Evolutionary conservation across 64 coral and sea anemone species (phyloP), one percentile per base, ranked within the genome.

Genomic region (Catalaphyllia jardinei): DNA sequence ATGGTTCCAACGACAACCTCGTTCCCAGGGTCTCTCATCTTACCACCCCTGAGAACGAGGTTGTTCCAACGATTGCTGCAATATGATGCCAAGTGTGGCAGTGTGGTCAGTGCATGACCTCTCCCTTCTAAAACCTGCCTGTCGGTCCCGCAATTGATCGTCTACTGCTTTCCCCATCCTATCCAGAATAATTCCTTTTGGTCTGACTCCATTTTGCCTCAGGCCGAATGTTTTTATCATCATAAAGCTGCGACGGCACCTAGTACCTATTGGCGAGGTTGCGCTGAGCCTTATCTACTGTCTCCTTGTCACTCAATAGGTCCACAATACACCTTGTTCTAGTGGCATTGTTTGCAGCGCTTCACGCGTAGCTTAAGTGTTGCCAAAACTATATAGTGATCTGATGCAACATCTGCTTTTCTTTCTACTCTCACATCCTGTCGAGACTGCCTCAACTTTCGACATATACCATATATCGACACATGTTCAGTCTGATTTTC

Each of bases 401-500:
- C 42, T 74, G 50, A 59, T 73, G 69, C 7, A 51, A 16, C 72
- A 52, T 79, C 33, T 50, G 75, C 75, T 78, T 61, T 28, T 67
- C 61, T 52, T 62, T 69, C 79, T 8, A 69, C 64, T 82, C 88
- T 74, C 22, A 90, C 77, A 46, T 90, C 88, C 57, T 39, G 60
- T 63, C 74, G 13, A 49, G 67, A 90, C 33, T 29, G 79, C 80
- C 78, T 83, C 27, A 90, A 90, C 2, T 25, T 27, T 29, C 80
- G 59, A 13, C 61, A 27, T 3, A 89, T 89, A 59, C 88, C 33
- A 35, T 35, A 35, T 35, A 35, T 35, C 33, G 33, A 89, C 52
- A 89, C 42, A 49, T 89, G 64, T 15, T 89, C 62, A 11, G 60
- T 67, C 79, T 80, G 62, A 20, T 89, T 89, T 77, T 78, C 87